Evolutionary conservation across 1,140 invertebrate genomes (phyloP), one percentile per base, ranked within the genome.

Genomic region (Drosophila elegans): DNA sequence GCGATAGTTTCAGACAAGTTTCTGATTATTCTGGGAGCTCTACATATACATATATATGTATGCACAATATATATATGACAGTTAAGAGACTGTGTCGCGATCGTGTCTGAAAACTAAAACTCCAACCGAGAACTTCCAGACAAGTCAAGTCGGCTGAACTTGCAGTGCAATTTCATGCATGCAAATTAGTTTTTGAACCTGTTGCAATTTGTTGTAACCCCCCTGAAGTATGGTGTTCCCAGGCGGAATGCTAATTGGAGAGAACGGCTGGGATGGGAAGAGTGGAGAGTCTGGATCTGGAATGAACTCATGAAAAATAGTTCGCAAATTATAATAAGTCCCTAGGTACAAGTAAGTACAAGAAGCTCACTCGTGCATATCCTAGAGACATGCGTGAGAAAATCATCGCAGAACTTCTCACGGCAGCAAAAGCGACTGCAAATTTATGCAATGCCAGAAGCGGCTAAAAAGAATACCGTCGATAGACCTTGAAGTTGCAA

Each of bases 371-470:
- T 91, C 83, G 89, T 91, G 88, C 88, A 88, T 91, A 81, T 91
- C 88, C 88, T 84, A 88, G 80, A 89, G 83, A 84, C 83, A 91
- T 91, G 88, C 88, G 88, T 91, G 88, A 91, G 88, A 91, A 91
- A 88, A 80, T 78, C 80, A 74, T 62, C 80, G 68, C 63, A 84
- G 52, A 78, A 89, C 73, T 89, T 89, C 84, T 84, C 84, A 89
- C 80, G 80, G 75, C 64, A 64, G 57, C 57, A 64, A 54, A 49
- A 55, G 42, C 29, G 41, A 41, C 76, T 55, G 49, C 48, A 84
- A 83, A 83, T 85, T 84, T 83, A 85, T 85, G 76, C 77, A 63
- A 74, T 63, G 64, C 80, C 80, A 84, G 80, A 74, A 61, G 53
- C 61, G 46, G 11, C 41, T 48, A 34, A 41, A 21, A 12, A 25